These are phyloP conservation scores for Cetoscarus ocellatus DNA, from an alignment of 2,797 vertebrate genomes.

Conservation along the genomic window DNA sequence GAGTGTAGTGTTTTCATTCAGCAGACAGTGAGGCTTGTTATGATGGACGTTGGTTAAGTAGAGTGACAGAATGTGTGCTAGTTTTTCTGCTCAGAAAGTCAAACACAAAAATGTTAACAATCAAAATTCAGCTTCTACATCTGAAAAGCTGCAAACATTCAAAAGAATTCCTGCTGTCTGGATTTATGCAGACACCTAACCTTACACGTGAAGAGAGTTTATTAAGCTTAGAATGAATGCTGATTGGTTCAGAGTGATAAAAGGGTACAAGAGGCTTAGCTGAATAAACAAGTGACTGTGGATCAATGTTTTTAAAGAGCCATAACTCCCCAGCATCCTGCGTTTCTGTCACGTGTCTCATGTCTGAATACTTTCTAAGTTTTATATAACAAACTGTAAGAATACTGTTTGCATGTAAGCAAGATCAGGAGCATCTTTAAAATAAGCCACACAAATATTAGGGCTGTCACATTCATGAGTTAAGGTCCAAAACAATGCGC, in stretches of 20 bases:
- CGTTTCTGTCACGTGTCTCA: constrained; percentile 1
- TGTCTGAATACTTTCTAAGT: background rate
- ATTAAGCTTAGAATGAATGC: background rate
- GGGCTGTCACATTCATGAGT: too few species aligned
- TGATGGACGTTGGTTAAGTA: background rate
- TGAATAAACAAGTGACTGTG: constrained; percentile 1
- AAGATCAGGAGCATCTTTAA: constrained; percentile 32
- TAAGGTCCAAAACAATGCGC: too few species aligned
- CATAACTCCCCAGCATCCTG: constrained; percentile 7
- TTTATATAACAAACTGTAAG: constrained; percentile 9
- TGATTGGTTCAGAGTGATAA: background rate
- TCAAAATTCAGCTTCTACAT: constrained; percentile 1
- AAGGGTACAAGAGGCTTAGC: background rate
- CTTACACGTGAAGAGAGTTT: background rate
- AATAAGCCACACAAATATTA: background rate
- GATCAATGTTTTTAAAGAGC: constrained; percentile 25
- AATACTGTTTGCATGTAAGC: constrained; percentile 44
- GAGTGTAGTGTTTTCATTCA: constrained; percentile 43
- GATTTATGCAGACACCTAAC: background rate
- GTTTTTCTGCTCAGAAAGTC: background rate
- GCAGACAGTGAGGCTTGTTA: background rate
- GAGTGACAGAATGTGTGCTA: background rate
- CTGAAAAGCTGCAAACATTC: constrained; percentile 1
- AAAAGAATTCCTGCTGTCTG: background rate
- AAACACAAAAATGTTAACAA: background rate